Percentiles rank a stretch among this genome's conserved stretches.
phyloP scores from a whole-genome alignment of 2,113 vertebrate species.

The Girardinichthys multiradiatus region DNA sequence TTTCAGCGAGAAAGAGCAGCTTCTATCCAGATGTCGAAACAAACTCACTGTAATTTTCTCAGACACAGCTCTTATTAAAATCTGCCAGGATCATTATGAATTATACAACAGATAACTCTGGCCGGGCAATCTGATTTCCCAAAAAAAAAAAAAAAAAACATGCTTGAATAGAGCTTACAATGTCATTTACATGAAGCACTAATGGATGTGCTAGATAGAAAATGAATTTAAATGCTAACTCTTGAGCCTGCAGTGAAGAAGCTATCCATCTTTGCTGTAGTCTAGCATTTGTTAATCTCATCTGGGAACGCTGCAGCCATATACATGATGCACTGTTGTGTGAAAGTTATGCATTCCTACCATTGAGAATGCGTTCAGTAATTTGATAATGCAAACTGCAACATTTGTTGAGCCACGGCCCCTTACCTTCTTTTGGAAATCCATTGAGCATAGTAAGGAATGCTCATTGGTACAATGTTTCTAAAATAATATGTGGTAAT shows the following conservation, averaged over 20 bases:
- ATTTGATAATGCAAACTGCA: conserved; percentile 21
- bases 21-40: conserved; percentile 33
- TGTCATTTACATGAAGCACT: conserved; percentile 40
- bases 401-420: conserved; percentile 1
- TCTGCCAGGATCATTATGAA: conserved; percentile 50
- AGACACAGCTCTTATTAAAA: conserved; percentile 46
- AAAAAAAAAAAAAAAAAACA: conserved; percentile 30
- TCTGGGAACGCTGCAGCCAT: conserved; percentile 3
- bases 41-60: conserved; percentile 41
- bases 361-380: conserved; percentile 21
- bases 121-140: conserved; percentile 42
- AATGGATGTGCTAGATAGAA: conserved; percentile 30
- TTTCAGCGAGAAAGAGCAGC: conserved; percentile 27
- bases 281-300: conserved; percentile 27
- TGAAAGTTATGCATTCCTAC: conserved; percentile 22
- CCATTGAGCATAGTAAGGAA: conserved; percentile 29
- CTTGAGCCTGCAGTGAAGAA: conserved; percentile 15
- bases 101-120: conserved; percentile 45
- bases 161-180: conserved; percentile 23
- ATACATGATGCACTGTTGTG: conserved; percentile 14
- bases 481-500: conserved; percentile 7
- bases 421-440: conserved; percentile 9
- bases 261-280: conserved; percentile 34
- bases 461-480: conserved; percentile 48
- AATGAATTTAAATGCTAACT: conserved; percentile 33